Percentiles rank a stretch among this genome's conserved stretches.
phyloP scores from a whole-genome alignment of 1,140 invertebrate genomes.

The Ostrea denselamellosa region DNA sequence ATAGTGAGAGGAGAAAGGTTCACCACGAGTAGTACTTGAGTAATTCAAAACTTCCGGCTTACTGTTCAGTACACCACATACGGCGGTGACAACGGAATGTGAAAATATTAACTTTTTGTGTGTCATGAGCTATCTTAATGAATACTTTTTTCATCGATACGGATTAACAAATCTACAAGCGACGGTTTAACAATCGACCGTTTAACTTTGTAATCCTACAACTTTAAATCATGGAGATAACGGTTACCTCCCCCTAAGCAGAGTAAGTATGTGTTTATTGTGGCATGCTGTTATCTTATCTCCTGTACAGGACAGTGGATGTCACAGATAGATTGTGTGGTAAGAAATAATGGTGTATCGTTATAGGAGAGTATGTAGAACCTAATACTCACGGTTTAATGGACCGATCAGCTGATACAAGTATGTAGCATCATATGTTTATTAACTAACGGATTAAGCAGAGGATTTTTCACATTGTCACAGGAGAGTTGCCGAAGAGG shows the following conservation, averaged over 20 bases:
- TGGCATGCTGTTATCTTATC: constrained; percentile 5
- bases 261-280: neutral
- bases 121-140: neutral
- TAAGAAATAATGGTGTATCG: neutral
- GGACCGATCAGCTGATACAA: neutral
- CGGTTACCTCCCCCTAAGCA: constrained; percentile 3
- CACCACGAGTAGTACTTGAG: neutral
- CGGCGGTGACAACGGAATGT: neutral
- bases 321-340: neutral
- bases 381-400: neutral
- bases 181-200: neutral
- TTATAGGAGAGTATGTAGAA: neutral
- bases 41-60: neutral
- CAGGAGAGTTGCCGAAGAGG: neutral
- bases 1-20: neutral
- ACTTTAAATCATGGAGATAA: neutral
- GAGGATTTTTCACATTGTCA: neutral
- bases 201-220: neutral
- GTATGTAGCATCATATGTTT: neutral
- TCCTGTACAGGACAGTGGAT: neutral
- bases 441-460: neutral
- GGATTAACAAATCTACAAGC: neutral
- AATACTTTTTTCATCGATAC: neutral
- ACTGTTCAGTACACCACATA: neutral
- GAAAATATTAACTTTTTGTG: neutral